These are phyloP conservation scores for Therioaphis trifolii DNA, from an alignment of 2,888 invertebrate genomes.

Conservation along the genomic window DNA sequence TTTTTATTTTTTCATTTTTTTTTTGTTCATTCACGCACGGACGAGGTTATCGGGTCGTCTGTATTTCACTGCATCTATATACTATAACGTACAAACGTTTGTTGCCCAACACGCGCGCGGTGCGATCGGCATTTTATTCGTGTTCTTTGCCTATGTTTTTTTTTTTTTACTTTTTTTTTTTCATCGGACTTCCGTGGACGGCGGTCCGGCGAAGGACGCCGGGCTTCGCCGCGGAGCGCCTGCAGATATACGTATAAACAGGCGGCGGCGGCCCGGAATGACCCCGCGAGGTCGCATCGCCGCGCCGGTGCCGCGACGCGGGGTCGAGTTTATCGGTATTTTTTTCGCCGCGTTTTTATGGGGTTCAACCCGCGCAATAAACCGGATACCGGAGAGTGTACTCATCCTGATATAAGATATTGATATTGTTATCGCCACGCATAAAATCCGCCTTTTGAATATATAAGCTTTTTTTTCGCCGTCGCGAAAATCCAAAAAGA, in stretches of 20 bases:
- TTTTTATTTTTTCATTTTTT: too few relatives aligned
- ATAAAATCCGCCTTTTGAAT: slow-evolving; percentile 54
- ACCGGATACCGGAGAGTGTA: slow-evolving; percentile 10
- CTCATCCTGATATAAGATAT: slow-evolving; percentile 39
- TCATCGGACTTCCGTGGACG: too few relatives aligned
- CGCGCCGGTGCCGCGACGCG: too few relatives aligned
- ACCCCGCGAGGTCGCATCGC: background rate
- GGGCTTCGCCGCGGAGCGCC: too few relatives aligned
- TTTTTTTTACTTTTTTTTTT: too few relatives aligned
- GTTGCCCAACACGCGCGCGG: background rate
- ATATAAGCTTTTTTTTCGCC: slow-evolving; percentile 5
- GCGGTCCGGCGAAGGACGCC: too few relatives aligned
- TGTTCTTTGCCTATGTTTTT: too few relatives aligned
- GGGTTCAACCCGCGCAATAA: slow-evolving; percentile 52
- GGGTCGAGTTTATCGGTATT: slow-evolving; percentile 50
- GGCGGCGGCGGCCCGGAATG: slow-evolving; percentile 18
- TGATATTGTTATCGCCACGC: slow-evolving; percentile 56
- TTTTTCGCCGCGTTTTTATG: slow-evolving; percentile 15
- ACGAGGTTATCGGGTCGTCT: too few relatives aligned
- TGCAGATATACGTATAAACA: background rate
- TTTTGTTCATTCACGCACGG: too few relatives aligned
- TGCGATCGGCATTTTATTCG: too few relatives aligned
- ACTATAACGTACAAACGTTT: background rate
- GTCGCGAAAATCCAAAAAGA: slow-evolving; percentile 24
- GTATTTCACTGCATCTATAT: too few relatives aligned